Evolutionary conservation across 2,888 invertebrate genomes (phyloP).

Genomic region (Pyrochroa serraticornis): DNA sequence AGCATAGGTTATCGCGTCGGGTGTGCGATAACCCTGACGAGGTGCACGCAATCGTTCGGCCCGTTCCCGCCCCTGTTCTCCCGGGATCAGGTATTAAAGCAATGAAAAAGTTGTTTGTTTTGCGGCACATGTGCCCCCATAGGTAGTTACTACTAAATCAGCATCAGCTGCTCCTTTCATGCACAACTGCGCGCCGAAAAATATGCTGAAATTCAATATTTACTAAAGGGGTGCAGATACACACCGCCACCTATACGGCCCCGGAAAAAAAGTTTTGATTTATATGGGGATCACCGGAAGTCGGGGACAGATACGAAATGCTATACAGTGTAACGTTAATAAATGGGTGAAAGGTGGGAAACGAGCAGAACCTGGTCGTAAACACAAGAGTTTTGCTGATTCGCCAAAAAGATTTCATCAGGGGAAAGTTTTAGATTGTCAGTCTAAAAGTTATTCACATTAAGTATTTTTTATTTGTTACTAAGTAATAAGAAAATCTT

Average conservation of each 20-base stretch:
- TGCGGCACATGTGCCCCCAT: conserved; percentile 45
- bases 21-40: too few species aligned
- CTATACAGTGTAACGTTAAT: not conserved
- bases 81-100: conserved; percentile 46
- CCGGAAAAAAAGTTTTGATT: not conserved
- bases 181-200: conserved; percentile 42
- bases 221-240: conserved; percentile 30
- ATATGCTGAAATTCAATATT: conserved; percentile 40
- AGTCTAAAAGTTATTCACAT: too few species aligned
- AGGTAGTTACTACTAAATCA: conserved; percentile 42
- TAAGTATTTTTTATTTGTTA: too few species aligned
- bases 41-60: conserved; percentile 16
- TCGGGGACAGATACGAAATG: not conserved
- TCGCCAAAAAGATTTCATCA: too few species aligned
- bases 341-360: too few species aligned
- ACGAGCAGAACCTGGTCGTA: too few species aligned
- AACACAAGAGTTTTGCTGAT: not conserved
- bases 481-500: too few species aligned
- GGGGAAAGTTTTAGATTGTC: too few species aligned
- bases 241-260: conserved; percentile 11
- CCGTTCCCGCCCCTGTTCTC: conserved; percentile 21
- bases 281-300: not conserved
- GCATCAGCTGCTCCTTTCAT: conserved; percentile 46
- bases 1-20: too few species aligned
- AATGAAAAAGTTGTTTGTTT: conserved; percentile 49